Percentiles rank a stretch among this genome's conserved stretches.
These are phyloP conservation scores for Microdon myrmicae DNA, from an alignment of 2,888 invertebrate genomes.

Conservation along the genomic window DNA sequence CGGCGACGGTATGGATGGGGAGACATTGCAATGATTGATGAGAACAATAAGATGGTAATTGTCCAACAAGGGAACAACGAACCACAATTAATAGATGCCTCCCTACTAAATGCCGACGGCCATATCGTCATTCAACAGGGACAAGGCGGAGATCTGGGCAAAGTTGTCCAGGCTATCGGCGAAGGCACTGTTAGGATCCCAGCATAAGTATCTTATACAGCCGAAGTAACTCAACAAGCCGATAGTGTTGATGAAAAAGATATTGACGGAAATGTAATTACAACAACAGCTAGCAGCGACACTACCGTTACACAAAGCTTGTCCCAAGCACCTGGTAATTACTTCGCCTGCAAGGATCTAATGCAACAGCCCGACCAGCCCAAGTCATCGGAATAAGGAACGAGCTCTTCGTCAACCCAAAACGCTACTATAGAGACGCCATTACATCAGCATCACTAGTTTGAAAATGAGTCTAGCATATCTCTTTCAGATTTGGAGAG, in stretches of 20 bases:
- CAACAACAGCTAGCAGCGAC: slow-evolving; percentile 53
- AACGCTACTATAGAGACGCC: too few species aligned
- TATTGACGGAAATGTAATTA: slow-evolving; percentile 48
- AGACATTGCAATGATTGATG: slow-evolving; percentile 67
- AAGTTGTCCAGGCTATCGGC: slow-evolving; percentile 65
- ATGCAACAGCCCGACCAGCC: slow-evolving; percentile 55
- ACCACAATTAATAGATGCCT: slow-evolving; percentile 66
- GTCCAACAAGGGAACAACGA: slow-evolving; percentile 67
- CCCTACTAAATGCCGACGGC: slow-evolving; percentile 65
- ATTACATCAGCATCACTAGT: too few species aligned
- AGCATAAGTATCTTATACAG: slow-evolving; percentile 66
- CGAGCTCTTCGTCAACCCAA: too few species aligned
- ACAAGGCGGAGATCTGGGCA: slow-evolving; percentile 63
- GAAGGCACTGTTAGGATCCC: slow-evolving; percentile 67
- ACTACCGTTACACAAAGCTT: slow-evolving; percentile 54
- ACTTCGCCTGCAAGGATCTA: slow-evolving; percentile 62
- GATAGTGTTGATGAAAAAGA: slow-evolving; percentile 57
- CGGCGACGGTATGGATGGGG: slow-evolving; percentile 66
- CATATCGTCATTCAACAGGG: slow-evolving; percentile 66
- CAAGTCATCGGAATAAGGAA: slow-evolving; percentile 39
- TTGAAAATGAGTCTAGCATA: too few species aligned
- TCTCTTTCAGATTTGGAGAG: too few species aligned
- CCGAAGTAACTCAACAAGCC: slow-evolving; percentile 64
- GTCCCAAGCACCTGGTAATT: slow-evolving; percentile 55
- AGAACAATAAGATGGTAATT: slow-evolving; percentile 66